Conservation (phyloP, 2,797 vertebrate genomes). For the Bradypodion ventrale region DNA sequence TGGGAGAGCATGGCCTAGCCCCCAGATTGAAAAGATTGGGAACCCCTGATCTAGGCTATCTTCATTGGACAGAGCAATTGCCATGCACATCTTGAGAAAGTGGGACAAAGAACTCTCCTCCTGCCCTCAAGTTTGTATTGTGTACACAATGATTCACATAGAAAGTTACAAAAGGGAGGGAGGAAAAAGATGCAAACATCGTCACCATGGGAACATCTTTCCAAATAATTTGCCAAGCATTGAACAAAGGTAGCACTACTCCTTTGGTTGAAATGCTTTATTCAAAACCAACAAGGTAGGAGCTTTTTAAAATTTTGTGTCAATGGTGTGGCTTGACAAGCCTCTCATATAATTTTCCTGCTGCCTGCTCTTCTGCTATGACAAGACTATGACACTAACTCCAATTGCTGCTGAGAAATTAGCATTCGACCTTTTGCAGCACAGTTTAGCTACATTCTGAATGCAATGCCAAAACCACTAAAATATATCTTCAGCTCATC, state of each 20-base stretch:
- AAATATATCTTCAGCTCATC: neutral
- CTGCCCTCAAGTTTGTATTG: too few relatives aligned
- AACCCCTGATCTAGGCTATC: too few relatives aligned
- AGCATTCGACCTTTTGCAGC: conserved; percentile 50
- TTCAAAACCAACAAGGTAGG: neutral
- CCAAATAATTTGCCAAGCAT: neutral
- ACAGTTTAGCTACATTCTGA: conserved; percentile 27
- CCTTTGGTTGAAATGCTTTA: conserved; percentile 22
- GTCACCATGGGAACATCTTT: conserved; percentile 10
- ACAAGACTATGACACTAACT: conserved; percentile 51
- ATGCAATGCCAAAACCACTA: conserved; percentile 15
- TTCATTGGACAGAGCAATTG: too few relatives aligned
- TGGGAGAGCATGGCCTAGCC: too few relatives aligned
- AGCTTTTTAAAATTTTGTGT: conserved; percentile 49
- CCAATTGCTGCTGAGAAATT: conserved; percentile 44
- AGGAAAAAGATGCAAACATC: conserved; percentile 7
- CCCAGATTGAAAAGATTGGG: too few relatives aligned
- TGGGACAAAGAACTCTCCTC: too few relatives aligned
- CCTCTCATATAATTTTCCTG: conserved; percentile 28
- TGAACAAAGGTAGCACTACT: conserved; percentile 10
- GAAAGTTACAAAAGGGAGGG: neutral
- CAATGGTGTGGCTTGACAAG: conserved; percentile 37
- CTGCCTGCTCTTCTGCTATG: conserved; percentile 45
- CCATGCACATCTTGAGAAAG: too few relatives aligned
- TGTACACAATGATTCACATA: neutral